Conservation (phyloP, 92 coral and sea anemone genomes). For the Isaurus tuberculatus region DNA sequence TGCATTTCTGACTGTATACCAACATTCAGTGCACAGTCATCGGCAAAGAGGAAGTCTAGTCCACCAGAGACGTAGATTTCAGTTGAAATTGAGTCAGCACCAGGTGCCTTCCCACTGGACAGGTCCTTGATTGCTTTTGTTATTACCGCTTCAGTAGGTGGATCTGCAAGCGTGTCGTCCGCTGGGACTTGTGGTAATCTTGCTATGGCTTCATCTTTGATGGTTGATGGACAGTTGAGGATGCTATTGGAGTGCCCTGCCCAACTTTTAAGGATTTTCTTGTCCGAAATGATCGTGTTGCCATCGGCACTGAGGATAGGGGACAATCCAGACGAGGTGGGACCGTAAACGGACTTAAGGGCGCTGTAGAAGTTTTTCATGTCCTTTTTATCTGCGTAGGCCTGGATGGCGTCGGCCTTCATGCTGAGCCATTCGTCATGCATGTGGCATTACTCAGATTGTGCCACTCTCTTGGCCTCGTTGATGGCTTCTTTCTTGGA, state of each 20-base stretch:
- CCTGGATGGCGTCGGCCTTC: conserved; percentile 30
- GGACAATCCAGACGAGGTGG: not conserved
- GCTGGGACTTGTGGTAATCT: conserved; percentile 5
- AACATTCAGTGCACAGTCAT: too few species aligned
- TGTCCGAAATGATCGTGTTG: not conserved
- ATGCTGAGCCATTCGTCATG: conserved; percentile 8
- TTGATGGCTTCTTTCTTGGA: conserved; percentile 22
- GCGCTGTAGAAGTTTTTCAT: conserved; percentile 16
- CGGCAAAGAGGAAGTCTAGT: not conserved
- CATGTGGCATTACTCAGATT: conserved; percentile 23
- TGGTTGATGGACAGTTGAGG: conserved; percentile 38
- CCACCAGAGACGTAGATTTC: conserved; percentile 41
- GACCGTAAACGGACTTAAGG: conserved; percentile 7
- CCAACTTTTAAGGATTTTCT: conserved; percentile 34
- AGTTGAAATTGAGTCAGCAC: conserved; percentile 33
- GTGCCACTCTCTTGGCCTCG: not conserved
- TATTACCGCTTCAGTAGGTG: conserved; percentile 1
- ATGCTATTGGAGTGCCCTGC: conserved; percentile 7
- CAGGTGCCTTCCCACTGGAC: conserved; percentile 33
- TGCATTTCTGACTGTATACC: not conserved
- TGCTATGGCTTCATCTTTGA: conserved; percentile 41
- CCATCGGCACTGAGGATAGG: conserved; percentile 8
- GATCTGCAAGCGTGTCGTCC: conserved; percentile 19
- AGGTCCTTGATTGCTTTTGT: conserved; percentile 27
- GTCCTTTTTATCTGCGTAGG: conserved; percentile 42